Base-by-base conservation (phyloP, 2,888 invertebrate genomes). In the Litoditis marina region DNA sequence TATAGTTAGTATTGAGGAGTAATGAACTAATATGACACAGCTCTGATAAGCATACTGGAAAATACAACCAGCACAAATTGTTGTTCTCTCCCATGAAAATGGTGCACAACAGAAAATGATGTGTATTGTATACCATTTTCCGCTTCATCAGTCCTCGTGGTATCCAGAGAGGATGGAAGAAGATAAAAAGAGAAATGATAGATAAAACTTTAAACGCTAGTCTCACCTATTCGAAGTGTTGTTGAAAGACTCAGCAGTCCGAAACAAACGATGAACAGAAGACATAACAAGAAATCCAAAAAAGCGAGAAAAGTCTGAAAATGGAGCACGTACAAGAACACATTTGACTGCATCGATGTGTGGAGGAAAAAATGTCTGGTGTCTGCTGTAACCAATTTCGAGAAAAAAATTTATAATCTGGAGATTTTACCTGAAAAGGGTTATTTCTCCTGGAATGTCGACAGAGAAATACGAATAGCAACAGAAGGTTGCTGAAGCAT, bases 251-350 rank as follows among this genome's bases (percentile, higher is more conserved):
- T 51, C n/a, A 63, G 64, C 3, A 67, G 60, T n/a, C 66, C 69
- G 36, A 73, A 73, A 47, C 70, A 70, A 46, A 60, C 51, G 44
- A 73, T 73, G 42, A 69, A 73, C 31, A 73, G 65, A 28, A 63
- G 64, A 63, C 75, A 75, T n/a, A 75, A 59, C 66, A 73, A 66
- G 39, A 73, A 71, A 57, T 75, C 75, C 8, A 75, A 59, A 42
- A 73, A 65, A 13, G 75, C 73, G 28, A 75, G 59, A 46, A 71
- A 73, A 13, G 70, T 73, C 68, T 73, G 63, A 47, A 57, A 31
- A 13, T 13, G 32, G 2, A 2, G 50, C 44, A 5, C 39, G 8
- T 8, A 25, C 19, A 44, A 44, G 19, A 3, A 22, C 3, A 44
- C 4, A 44, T n/a, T n/a, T n/a, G n/a, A n/a, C n/a, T n/a, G n/a